phyloP scores from a whole-genome alignment of 2,888 invertebrate species.

The Macroteleia sp. region DNA sequence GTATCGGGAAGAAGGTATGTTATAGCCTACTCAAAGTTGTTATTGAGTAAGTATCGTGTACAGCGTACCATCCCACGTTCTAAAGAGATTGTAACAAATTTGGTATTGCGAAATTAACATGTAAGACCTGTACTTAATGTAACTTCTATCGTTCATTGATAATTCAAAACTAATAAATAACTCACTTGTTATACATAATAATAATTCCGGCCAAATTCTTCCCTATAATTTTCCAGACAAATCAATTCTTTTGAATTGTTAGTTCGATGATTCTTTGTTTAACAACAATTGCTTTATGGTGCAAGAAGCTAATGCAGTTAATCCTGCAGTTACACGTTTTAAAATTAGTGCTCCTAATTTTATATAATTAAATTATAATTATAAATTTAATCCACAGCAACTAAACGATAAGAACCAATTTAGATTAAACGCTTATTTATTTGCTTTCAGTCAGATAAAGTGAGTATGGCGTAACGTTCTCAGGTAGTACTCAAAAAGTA shows the following conservation, averaged over 20 bases:
- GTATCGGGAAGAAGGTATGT: constrained; percentile 38
- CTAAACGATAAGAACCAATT: constrained; percentile 37
- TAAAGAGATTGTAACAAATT: constrained; percentile 41
- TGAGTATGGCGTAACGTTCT: constrained; percentile 18
- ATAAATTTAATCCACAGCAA: constrained; percentile 9
- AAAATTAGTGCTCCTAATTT: neutral
- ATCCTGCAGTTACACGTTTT: too few species aligned
- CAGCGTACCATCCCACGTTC: constrained; percentile 35
- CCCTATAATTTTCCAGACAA: too few species aligned
- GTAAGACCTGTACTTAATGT: constrained; percentile 32
- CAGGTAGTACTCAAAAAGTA: constrained; percentile 25
- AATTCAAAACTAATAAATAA: constrained; percentile 37
- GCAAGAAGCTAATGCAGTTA: too few species aligned
- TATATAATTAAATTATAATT: constrained; percentile 24
- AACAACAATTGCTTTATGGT: too few species aligned
- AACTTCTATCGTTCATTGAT: constrained; percentile 33
- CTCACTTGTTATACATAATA: constrained; percentile 1
- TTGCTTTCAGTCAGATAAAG: constrained; percentile 30
- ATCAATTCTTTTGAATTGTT: too few species aligned
- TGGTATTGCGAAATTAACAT: constrained; percentile 41
- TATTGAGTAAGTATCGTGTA: constrained; percentile 44
- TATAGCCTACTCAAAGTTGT: constrained; percentile 36
- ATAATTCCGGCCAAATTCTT: too few species aligned
- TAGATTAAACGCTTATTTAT: constrained; percentile 46
- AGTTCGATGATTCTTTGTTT: too few species aligned